These are phyloP conservation scores for Muscicapa striata DNA, from an alignment of 2,797 vertebrate genomes.

Conservation along the genomic window DNA sequence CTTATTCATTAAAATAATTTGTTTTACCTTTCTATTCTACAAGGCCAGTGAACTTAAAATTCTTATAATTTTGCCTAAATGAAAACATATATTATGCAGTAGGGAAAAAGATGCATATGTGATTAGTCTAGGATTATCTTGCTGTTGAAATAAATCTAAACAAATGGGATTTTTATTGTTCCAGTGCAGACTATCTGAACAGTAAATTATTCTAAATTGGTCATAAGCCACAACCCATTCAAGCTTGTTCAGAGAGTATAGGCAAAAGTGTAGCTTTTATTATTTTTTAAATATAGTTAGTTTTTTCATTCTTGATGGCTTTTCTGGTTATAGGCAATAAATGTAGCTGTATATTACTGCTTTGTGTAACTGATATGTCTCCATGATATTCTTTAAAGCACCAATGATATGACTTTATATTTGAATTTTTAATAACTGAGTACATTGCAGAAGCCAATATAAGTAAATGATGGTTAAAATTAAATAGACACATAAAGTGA, in stretches of 20 bases:
- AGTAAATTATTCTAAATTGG: constrained; percentile 53
- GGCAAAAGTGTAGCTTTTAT: constrained; percentile 18
- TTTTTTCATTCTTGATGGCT: background rate
- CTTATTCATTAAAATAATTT: constrained; percentile 53
- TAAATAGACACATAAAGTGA: background rate
- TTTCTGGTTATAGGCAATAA: constrained; percentile 33
- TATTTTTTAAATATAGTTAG: constrained; percentile 12
- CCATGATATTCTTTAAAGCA: background rate
- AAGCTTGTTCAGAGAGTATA: background rate
- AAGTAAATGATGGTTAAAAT: background rate
- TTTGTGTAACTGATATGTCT: background rate
- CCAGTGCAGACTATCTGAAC: constrained; percentile 27
- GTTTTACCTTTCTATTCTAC: constrained; percentile 43
- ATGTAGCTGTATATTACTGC: background rate
- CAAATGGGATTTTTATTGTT: constrained; percentile 57
- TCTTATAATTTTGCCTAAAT: constrained; percentile 53
- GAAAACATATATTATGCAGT: constrained; percentile 43
- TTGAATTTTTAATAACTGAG: constrained; percentile 35
- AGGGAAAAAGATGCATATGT: constrained; percentile 33
- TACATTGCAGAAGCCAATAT: background rate
- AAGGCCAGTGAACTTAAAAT: constrained; percentile 34
- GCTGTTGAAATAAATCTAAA: constrained; percentile 56
- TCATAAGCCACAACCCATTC: constrained; percentile 22
- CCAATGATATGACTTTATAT: background rate
- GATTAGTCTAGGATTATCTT: constrained; percentile 54